Conservation (phyloP, 2,113 vertebrate genomes). For the Laterallus jamaicensis region DNA sequence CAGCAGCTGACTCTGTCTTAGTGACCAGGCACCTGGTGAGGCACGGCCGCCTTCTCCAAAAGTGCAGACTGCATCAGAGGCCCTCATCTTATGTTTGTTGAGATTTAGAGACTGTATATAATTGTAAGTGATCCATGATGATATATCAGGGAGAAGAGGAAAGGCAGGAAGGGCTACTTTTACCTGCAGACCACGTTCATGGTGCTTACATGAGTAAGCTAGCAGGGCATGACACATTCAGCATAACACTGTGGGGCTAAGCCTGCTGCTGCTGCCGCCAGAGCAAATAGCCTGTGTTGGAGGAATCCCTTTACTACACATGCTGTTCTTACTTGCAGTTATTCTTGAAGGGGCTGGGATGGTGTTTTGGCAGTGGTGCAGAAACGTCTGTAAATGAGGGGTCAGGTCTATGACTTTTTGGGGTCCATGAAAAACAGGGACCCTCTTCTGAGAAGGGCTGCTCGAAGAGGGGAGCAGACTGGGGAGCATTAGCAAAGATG, state of each 20-base stretch:
- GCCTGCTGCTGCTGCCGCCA: not conserved
- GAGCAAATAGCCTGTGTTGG: not conserved
- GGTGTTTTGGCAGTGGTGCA: not conserved
- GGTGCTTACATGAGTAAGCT: not conserved
- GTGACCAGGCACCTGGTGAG: not conserved
- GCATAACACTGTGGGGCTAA: not conserved
- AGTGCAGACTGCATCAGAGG: not conserved
- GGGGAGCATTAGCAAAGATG: not conserved
- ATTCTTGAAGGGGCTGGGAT: not conserved
- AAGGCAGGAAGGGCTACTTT: not conserved
- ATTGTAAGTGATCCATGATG: not conserved
- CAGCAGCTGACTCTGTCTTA: not conserved
- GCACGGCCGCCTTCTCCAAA: not conserved
- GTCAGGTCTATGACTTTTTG: not conserved
- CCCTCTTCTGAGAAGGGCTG: not conserved
- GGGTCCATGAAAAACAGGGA: not conserved
- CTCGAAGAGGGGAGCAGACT: not conserved
- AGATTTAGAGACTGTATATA: not conserved
- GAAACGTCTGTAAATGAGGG: not conserved
- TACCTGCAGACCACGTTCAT: rapidly evolving
- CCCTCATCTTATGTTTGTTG: not conserved
- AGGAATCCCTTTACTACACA: not conserved
- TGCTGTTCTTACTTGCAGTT: not conserved
- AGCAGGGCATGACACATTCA: not conserved
- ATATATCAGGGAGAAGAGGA: not conserved